These are phyloP conservation scores for Agrotis exclamationis DNA, from an alignment of 2,888 invertebrate species.

Conservation along the genomic window DNA sequence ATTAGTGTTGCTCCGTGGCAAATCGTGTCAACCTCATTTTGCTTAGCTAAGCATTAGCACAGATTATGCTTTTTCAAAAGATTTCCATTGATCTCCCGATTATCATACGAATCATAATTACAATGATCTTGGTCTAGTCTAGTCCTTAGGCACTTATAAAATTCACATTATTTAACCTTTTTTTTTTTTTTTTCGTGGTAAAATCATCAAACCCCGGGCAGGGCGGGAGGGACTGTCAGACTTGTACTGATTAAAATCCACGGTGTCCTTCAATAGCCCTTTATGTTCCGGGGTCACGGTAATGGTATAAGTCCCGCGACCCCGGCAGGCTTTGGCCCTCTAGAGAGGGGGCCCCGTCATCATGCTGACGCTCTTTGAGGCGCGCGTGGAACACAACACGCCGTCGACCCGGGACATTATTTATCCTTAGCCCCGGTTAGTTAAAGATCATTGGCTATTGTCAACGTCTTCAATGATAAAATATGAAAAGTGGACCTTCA, in stretches of 20 bases:
- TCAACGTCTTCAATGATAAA: neutral
- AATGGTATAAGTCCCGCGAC: no score
- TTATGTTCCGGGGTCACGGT: no score
- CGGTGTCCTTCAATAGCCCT: no score
- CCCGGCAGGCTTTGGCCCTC: no score
- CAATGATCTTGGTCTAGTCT: constrained; percentile 7
- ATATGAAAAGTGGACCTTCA: neutral
- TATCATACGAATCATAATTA: neutral
- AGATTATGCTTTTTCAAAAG: neutral
- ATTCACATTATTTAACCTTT: neutral
- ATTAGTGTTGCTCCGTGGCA: neutral
- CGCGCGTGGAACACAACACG: no score
- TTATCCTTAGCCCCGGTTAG: neutral
- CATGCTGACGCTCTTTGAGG: no score
- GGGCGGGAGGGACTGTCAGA: no score
- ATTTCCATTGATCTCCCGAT: constrained; percentile 21
- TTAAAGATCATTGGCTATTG: neutral
- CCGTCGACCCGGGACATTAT: no score
- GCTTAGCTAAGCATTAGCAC: neutral
- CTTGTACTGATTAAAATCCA: no score
- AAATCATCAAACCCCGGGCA: no score
- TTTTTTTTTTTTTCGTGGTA: no score
- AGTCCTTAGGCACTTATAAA: neutral
- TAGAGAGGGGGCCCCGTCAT: no score
- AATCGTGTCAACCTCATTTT: constrained; percentile 3